Evolutionary conservation across 1,140 invertebrate genomes (phyloP).

Genomic region (Drosophila nebulosa): DNA sequence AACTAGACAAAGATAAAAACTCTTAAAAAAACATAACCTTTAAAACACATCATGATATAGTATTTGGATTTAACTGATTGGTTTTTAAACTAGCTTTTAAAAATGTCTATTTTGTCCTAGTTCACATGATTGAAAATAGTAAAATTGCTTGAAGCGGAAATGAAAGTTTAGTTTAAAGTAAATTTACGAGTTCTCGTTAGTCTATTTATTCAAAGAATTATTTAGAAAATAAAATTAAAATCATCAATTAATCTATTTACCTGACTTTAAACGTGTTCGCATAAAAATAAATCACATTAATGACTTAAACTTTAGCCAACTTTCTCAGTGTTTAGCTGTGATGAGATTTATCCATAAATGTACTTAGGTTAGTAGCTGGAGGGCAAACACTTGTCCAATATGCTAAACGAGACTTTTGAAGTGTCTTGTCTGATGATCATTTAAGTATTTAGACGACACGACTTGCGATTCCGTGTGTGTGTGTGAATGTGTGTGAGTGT

Average conservation of each 20-base stretch:
- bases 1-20: background rate
- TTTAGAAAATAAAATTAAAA: background rate
- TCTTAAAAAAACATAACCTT: background rate
- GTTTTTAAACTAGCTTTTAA: no score
- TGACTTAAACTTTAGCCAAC: background rate
- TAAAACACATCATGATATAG: no score
- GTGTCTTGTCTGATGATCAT: conserved; percentile 9
- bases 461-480: background rate
- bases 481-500: background rate
- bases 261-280: background rate
- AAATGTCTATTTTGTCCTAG: no score
- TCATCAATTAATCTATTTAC: background rate
- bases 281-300: background rate
- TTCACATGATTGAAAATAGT: no score
- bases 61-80: no score
- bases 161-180: no score
- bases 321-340: background rate
- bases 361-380: background rate
- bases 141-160: no score
- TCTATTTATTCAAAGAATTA: background rate
- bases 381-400: background rate
- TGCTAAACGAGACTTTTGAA: conserved; percentile 31
- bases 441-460: conserved; percentile 4
- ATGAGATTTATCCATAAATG: background rate
- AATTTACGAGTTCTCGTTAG: no score